Evolutionary conservation across 1,140 invertebrate species (phyloP).

Genomic region (Prorops nasuta): DNA sequence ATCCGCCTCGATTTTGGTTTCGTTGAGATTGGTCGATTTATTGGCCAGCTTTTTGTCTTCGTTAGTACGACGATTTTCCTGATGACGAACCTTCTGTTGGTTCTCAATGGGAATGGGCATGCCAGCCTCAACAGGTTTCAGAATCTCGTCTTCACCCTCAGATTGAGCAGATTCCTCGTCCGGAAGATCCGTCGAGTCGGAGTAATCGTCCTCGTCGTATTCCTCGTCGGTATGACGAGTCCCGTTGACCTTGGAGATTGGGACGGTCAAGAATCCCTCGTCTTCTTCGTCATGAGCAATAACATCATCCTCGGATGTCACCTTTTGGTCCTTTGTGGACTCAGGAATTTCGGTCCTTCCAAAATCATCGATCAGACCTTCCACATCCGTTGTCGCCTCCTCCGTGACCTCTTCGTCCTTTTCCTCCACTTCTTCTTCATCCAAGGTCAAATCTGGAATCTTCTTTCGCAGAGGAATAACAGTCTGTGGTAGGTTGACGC

Average conservation of each 20-base stretch:
- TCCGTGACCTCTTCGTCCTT: not conserved
- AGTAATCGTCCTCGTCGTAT: constrained; percentile 16
- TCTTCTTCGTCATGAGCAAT: not conserved
- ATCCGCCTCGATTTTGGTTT: constrained; percentile 14
- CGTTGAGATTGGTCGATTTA: constrained; percentile 5
- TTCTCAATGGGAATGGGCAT: constrained; percentile 37
- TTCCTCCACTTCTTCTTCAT: constrained; percentile 2
- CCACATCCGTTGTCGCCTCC: not conserved
- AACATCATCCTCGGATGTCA: not conserved
- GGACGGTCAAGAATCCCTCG: no score
- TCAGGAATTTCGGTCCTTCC: no score
- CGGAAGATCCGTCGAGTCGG: constrained; percentile 16
- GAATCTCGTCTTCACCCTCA: constrained; percentile 28
- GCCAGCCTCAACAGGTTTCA: constrained; percentile 45
- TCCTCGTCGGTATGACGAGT: constrained; percentile 5
- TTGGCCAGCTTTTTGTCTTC: no score
- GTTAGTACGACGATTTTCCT: not conserved
- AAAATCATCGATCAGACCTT: not conserved
- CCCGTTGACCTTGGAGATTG: not conserved
- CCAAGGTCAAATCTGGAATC: not conserved
- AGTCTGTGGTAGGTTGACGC: constrained; percentile 1
- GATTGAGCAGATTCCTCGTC: constrained; percentile 20
- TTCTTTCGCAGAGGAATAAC: constrained; percentile 13
- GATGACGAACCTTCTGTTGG: not conserved
- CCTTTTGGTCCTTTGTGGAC: not conserved